Conservation (phyloP, 2,113 vertebrate genomes). For the Seriola quinqueradiata region DNA sequence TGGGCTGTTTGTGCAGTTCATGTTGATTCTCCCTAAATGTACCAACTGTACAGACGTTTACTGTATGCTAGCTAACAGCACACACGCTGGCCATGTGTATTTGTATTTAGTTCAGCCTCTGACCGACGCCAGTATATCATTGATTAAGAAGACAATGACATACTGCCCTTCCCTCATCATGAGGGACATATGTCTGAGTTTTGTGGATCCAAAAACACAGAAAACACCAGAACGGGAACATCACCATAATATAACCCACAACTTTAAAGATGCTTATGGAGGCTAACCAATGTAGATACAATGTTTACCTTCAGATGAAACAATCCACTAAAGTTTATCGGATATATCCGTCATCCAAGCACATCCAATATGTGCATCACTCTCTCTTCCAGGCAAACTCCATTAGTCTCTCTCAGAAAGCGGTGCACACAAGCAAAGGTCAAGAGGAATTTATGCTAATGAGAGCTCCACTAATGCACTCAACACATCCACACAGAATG, state of each 20-base stretch:
- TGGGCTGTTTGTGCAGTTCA: too few relatives aligned
- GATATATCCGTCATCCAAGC: conserved; percentile 45
- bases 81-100: too few relatives aligned
- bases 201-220: not conserved
- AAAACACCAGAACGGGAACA: not conserved
- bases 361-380: conserved; percentile 20
- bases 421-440: conserved; percentile 54
- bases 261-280: not conserved
- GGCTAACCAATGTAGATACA: conserved; percentile 21
- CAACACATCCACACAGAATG: conserved; percentile 36
- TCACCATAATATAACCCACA: too few relatives aligned
- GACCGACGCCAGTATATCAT: too few relatives aligned
- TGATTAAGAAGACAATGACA: too few relatives aligned
- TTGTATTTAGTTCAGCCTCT: too few relatives aligned
- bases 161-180: not conserved
- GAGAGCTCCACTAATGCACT: conserved; percentile 39
- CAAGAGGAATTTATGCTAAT: conserved; percentile 73
- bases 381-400: conserved; percentile 40
- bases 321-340: conserved; percentile 40
- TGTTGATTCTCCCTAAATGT: too few relatives aligned
- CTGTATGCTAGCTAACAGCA: too few relatives aligned
- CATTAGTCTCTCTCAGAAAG: conserved; percentile 54
- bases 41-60: too few relatives aligned
- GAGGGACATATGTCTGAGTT: not conserved
- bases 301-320: conserved; percentile 54